phyloP scores from a whole-genome alignment of 2,888 invertebrate species.

The Branchellion lobata region DNA sequence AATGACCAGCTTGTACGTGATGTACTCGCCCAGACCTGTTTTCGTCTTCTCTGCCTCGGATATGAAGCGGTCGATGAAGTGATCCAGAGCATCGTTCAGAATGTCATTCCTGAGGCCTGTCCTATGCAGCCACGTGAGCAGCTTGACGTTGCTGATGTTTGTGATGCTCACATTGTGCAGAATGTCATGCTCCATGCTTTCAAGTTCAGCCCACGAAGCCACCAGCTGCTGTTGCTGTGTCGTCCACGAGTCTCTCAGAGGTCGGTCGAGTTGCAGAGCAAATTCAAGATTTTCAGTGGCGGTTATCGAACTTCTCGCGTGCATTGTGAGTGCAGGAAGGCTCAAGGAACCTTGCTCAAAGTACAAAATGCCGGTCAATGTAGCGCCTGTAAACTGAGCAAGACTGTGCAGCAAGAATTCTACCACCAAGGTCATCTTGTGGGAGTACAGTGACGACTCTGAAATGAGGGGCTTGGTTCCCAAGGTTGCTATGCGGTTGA shows the following conservation, averaged over 20 bases:
- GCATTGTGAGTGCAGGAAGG: conserved; percentile 7
- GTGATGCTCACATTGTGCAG: not conserved
- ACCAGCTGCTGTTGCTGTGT: not conserved
- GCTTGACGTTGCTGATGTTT: not conserved
- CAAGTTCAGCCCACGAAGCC: not conserved
- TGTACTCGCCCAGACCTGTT: not conserved
- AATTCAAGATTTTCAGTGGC: not conserved
- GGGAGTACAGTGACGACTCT: not conserved
- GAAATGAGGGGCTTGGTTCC: not conserved
- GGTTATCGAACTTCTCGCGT: not conserved
- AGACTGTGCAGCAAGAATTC: conserved; percentile 25
- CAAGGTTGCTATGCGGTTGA: not conserved
- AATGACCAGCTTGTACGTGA: conserved; percentile 25
- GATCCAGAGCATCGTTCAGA: not conserved
- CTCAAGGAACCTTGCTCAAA: conserved; percentile 24
- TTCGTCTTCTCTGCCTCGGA: not conserved
- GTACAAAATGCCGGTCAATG: conserved; percentile 25
- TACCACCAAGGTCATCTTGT: not conserved
- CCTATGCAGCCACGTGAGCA: not conserved
- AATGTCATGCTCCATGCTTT: not conserved
- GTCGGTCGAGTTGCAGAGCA: not conserved
- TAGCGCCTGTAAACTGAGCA: not conserved
- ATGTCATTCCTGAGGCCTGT: not conserved
- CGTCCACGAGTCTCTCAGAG: not conserved
- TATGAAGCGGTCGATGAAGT: not conserved